A percentile compares a stretch with the other conserved stretches of the same genome.
Evolutionary conservation across 2,888 invertebrate genomes (phyloP).

Genomic region (Apodemia zela): DNA sequence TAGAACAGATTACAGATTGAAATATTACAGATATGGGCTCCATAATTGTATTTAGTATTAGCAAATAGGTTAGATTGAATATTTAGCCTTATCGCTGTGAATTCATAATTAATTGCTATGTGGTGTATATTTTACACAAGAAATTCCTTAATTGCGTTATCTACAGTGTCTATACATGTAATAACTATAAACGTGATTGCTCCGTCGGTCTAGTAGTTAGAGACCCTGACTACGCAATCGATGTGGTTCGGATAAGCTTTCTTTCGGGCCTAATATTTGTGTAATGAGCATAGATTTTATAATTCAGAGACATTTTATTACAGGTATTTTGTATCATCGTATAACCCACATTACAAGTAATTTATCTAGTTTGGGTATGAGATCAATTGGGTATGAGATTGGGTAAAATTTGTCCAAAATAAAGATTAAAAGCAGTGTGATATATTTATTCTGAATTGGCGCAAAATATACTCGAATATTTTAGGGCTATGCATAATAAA

Average conservation of each 20-base stretch:
- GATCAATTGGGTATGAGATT: too few species aligned
- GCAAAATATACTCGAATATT: too few species aligned
- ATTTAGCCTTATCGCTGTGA: conserved; percentile 7
- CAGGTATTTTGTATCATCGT: too few species aligned
- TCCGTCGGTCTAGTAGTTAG: background rate
- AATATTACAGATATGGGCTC: conserved; percentile 28
- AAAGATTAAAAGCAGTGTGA: too few species aligned
- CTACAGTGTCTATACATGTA: background rate
- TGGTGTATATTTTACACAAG: conserved; percentile 3
- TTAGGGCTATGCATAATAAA: too few species aligned
- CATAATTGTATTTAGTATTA: conserved; percentile 24
- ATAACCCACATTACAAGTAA: too few species aligned
- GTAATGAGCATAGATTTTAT: too few species aligned
- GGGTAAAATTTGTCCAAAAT: too few species aligned
- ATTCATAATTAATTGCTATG: conserved; percentile 10
- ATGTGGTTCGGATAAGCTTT: background rate
- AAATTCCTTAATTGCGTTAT: conserved; percentile 9
- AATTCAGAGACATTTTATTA: too few species aligned
- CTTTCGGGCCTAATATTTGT: background rate
- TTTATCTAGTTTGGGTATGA: too few species aligned
- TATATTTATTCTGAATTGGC: too few species aligned
- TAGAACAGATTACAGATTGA: conserved; percentile 35
- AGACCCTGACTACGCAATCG: background rate
- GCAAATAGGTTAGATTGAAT: conserved; percentile 14
- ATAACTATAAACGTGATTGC: background rate